Evolutionary conservation across 2,888 invertebrate genomes (phyloP).

Genomic region (Oligia latruncula): DNA sequence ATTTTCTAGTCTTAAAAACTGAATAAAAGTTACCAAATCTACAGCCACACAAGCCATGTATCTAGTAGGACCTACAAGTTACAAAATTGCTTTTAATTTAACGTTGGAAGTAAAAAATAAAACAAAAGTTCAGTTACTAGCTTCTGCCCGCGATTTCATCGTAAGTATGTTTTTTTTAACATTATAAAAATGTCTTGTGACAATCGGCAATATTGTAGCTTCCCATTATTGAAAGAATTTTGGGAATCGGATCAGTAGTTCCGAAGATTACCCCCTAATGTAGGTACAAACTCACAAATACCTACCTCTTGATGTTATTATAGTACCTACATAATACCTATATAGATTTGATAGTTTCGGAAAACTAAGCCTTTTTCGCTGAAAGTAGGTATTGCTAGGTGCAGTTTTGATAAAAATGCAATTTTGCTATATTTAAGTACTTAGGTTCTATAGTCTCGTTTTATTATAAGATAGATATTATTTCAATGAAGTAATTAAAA

Average conservation of each 20-base stretch:
- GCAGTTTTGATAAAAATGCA: not conserved
- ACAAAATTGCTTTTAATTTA: not conserved
- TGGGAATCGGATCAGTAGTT: too few species aligned
- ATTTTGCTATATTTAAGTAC: not conserved
- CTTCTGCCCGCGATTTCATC: too few species aligned
- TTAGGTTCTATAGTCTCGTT: not conserved
- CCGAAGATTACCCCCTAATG: too few species aligned
- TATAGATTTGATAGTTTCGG: not conserved
- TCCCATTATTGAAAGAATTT: too few species aligned
- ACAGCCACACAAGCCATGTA: not conserved
- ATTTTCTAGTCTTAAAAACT: not conserved
- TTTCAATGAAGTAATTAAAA: not conserved
- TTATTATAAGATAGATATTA: not conserved
- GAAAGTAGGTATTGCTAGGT: too few species aligned
- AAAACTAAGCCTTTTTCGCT: not conserved
- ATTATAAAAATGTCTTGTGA: too few species aligned
- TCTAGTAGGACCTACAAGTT: not conserved
- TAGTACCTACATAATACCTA: too few species aligned
- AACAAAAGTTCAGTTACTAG: not conserved
- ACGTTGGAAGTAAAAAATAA: not conserved
- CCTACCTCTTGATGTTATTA: too few species aligned
- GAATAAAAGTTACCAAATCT: not conserved
- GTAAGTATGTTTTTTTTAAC: too few species aligned
- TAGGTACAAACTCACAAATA: too few species aligned
- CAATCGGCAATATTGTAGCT: too few species aligned